These are phyloP conservation scores for Equus quagga DNA, from an alignment of 2,113 vertebrate genomes.

Conservation along the genomic window DNA sequence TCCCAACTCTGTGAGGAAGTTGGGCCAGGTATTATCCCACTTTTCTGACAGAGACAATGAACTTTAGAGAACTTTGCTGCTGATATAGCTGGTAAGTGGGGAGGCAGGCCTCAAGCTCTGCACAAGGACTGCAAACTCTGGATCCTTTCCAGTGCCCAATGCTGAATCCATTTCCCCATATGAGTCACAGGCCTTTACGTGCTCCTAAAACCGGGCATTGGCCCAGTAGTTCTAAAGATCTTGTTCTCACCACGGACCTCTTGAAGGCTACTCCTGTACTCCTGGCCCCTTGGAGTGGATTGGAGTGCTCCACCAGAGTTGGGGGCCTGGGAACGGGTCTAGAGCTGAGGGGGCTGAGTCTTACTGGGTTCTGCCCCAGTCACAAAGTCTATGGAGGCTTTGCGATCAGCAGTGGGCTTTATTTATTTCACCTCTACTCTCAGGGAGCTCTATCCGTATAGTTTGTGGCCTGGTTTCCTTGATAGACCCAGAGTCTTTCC, in stretches of 20 bases:
- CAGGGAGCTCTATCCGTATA: neutral
- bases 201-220: neutral
- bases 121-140: neutral
- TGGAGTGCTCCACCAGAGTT: neutral
- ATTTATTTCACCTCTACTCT: neutral
- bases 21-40: no score
- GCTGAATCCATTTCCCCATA: neutral
- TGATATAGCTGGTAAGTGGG: neutral
- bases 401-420: neutral
- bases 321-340: no score
- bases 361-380: neutral
- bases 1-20: neutral
- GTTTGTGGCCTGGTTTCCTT: neutral
- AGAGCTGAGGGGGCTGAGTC: neutral
- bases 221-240: neutral
- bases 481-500: neutral
- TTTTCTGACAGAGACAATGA: neutral
- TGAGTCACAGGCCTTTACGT: neutral
- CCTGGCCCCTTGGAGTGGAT: accelerated
- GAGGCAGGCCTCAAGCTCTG: neutral
- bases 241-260: neutral
- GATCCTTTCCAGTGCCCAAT: neutral
- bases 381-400: neutral
- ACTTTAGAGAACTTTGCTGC: neutral
- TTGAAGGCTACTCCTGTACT: neutral